phyloP scores from a whole-genome alignment of 30 jellyfish, hydroid and myxozoan species.

The Haliclystus octoradiatus region DNA sequence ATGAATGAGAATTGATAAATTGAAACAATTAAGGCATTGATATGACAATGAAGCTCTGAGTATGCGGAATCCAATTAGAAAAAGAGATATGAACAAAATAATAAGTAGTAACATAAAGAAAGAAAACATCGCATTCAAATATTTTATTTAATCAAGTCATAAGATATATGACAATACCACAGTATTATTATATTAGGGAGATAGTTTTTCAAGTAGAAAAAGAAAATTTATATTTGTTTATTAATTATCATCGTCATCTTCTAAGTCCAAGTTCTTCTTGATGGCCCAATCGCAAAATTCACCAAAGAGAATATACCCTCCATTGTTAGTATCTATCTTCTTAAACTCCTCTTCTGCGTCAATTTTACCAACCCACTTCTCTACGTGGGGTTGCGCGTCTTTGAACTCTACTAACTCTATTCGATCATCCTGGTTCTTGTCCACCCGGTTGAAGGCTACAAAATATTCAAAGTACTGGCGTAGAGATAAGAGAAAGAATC shows the following conservation, averaged over 20 bases:
- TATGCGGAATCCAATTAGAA: too few species aligned
- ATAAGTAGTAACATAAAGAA: too few species aligned
- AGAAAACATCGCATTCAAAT: too few species aligned
- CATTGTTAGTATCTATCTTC: conserved; percentile 24
- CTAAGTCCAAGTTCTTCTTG: conserved; percentile 22
- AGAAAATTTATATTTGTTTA: too few species aligned
- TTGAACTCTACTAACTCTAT: conserved; percentile 18
- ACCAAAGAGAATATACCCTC: conserved; percentile 34
- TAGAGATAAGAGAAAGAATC: conserved; percentile 20
- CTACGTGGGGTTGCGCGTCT: conserved; percentile 20
- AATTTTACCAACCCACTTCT: conserved; percentile 40
- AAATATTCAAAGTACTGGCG: conserved; percentile 35
- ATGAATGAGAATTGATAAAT: too few species aligned
- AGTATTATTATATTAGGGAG: too few species aligned
- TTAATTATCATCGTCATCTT: conserved; percentile 45
- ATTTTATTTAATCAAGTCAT: too few species aligned
- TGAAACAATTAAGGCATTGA: too few species aligned
- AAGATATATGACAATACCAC: too few species aligned
- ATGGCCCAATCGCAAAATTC: conserved; percentile 49
- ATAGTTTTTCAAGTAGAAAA: too few species aligned
- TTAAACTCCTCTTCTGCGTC: conserved; percentile 40
- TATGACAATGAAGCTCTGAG: too few species aligned
- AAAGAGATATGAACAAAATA: too few species aligned
- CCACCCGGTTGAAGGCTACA: conserved; percentile 33
- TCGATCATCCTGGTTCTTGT: conserved; percentile 23